Conservation (phyloP, 1,140 invertebrate species). For the Apocrypta bakeri region DNA sequence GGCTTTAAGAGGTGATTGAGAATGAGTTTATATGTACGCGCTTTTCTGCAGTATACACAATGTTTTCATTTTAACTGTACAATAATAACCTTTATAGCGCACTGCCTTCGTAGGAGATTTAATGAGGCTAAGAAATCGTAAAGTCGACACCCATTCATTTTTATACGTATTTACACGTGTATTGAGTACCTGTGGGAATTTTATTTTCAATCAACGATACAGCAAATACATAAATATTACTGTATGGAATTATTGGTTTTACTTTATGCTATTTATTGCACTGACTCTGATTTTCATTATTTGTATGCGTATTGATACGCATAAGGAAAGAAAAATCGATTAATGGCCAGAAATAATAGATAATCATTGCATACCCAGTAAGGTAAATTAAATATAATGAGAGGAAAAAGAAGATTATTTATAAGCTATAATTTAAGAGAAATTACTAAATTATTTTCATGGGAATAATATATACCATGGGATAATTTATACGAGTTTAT, state of each 20-base stretch:
- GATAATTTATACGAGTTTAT: no score
- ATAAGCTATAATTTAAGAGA: no score
- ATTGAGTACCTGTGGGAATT: neutral
- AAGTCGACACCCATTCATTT: neutral
- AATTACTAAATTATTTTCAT: no score
- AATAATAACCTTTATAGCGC: neutral
- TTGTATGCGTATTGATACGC: neutral
- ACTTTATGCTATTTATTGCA: neutral
- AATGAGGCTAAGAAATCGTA: neutral
- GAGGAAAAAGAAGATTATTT: no score
- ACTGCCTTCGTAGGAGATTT: neutral
- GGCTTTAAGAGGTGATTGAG: neutral
- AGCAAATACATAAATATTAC: no score
- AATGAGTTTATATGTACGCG: neutral
- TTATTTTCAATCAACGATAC: conserved; percentile 20
- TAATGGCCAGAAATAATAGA: no score
- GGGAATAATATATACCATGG: no score
- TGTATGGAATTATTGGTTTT: no score
- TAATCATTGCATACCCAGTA: no score
- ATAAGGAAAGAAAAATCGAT: no score
- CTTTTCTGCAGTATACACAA: no score
- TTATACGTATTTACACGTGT: neutral
- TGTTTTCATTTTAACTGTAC: neutral
- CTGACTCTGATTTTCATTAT: neutral
- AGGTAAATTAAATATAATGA: no score